Evolutionary conservation across 2,797 vertebrate species (phyloP).

Genomic region (Menidia menidia): DNA sequence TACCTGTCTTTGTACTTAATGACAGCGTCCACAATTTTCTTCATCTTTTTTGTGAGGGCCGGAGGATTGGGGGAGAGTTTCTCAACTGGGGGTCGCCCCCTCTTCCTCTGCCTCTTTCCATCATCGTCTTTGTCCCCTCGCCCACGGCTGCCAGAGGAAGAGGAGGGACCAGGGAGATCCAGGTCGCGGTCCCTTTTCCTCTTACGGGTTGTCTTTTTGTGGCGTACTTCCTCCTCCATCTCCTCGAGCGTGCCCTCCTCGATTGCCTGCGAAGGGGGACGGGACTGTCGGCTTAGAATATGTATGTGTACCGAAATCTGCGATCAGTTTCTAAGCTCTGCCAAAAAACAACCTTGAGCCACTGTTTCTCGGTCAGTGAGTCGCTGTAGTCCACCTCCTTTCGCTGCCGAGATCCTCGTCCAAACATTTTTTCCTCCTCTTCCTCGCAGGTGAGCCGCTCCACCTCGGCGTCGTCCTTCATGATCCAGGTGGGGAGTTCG

Average conservation of each 20-base stretch:
- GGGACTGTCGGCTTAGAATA: conserved; percentile 3
- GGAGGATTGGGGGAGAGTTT: conserved; percentile 92
- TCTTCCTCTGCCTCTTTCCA: conserved; percentile 91
- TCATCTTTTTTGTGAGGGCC: conserved; percentile 93
- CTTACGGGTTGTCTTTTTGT: conserved; percentile 92
- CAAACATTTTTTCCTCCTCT: conserved; percentile 98
- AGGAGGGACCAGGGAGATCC: conserved; percentile 80
- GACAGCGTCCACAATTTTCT: conserved; percentile 92
- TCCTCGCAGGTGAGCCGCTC: conserved; percentile 95
- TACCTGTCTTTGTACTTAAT: conserved; percentile 97
- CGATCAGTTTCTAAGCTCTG: not conserved
- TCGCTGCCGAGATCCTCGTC: conserved; percentile 92
- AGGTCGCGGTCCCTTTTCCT: conserved; percentile 88
- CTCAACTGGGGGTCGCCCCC: conserved; percentile 90
- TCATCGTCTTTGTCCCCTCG: conserved; percentile 91
- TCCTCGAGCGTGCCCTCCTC: conserved; percentile 94
- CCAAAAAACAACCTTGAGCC: conserved; percentile 80
- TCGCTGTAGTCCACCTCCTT: conserved; percentile 99
- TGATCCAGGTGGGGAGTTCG: conserved; percentile 95
- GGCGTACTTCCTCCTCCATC: conserved; percentile 93
- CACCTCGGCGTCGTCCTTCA: conserved; percentile 95
- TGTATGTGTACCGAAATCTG: not conserved
- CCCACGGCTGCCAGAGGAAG: conserved; percentile 84
- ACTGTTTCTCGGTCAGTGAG: conserved; percentile 90
- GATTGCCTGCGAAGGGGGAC: conserved; percentile 85